Base-by-base conservation (phyloP, 2,113 vertebrate species). In the Pterocles burchelli region DNA sequence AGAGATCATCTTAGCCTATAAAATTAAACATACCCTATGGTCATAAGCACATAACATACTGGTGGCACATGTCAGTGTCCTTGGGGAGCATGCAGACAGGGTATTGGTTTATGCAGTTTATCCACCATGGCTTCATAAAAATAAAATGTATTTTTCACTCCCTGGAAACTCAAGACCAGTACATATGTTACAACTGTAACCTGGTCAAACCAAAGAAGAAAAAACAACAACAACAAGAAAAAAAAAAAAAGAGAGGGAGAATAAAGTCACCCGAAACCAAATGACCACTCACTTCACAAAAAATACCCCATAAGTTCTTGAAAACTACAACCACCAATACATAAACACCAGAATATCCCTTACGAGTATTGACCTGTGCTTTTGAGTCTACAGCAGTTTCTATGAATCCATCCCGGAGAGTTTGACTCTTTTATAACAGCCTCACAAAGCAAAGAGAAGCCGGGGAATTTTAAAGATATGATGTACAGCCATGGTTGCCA, bases 381-480 rank as follows among this genome's bases (percentile, higher is more conserved):
- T 43, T 19, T 2, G 1, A 43, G 20, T 10, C 55, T 22, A 31
- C 24, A 58, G 11, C 19, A 33, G 9, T 20, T 52, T 11, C 62
- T 59, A 9, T 3, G 2, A 20, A 18, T 11, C 8, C 0, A 1
- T 8, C 12, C 51, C 38, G 25, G 3, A 17, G 24, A 24, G 3
- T 16, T 7, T 13, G 26, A 17, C 15, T 41, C 7, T 63, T 11
- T 24, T 8, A 6, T 3, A 29, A 25, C 9, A 63, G 25, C 36
- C 17, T 17, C 0, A 1, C 45, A 54, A 72, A 51, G 25, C 2
- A 2, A 36, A 14, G 17, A 48, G 46, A 20, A 61, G 25, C 9
- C 28, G 4, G 2, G 22, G 6, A 8, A 4, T 43, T 46, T 5
- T 14, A 12, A 24, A 2, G 24, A 34, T 0, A 0, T 14, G 12